Evolutionary conservation across 2,888 invertebrate species (phyloP).

Genomic region (Aspidiotus rigidus): DNA sequence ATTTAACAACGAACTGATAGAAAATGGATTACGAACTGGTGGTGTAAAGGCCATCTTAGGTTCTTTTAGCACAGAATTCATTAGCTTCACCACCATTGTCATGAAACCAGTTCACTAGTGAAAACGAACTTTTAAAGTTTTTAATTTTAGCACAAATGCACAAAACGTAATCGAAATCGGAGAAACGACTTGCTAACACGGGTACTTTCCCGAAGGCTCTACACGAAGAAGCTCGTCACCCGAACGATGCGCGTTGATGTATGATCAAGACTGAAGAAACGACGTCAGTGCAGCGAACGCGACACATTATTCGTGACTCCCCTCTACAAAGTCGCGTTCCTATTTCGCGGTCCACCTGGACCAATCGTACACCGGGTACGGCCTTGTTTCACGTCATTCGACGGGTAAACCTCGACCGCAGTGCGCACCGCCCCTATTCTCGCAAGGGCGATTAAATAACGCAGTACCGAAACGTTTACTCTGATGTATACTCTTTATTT

Average conservation of each 20-base stretch:
- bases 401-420: background rate
- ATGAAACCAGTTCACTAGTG: background rate
- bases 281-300: background rate
- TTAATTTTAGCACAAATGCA: background rate
- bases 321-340: background rate
- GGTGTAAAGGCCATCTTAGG: constrained; percentile 1
- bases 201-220: background rate
- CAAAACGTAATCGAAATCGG: background rate
- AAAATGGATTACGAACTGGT: constrained; percentile 8
- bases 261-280: background rate
- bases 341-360: background rate
- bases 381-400: background rate
- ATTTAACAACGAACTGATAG: constrained; percentile 19
- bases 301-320: background rate
- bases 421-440: background rate
- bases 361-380: background rate
- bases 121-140: background rate
- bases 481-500: background rate
- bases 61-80: no score
- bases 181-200: background rate
- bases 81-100: background rate
- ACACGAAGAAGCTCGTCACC: background rate
- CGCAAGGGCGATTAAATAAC: background rate
- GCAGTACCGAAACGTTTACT: background rate
- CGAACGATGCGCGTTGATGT: background rate